Evolutionary conservation across 1,140 invertebrate genomes (phyloP).

Genomic region (Zaprionus nigranus): DNA sequence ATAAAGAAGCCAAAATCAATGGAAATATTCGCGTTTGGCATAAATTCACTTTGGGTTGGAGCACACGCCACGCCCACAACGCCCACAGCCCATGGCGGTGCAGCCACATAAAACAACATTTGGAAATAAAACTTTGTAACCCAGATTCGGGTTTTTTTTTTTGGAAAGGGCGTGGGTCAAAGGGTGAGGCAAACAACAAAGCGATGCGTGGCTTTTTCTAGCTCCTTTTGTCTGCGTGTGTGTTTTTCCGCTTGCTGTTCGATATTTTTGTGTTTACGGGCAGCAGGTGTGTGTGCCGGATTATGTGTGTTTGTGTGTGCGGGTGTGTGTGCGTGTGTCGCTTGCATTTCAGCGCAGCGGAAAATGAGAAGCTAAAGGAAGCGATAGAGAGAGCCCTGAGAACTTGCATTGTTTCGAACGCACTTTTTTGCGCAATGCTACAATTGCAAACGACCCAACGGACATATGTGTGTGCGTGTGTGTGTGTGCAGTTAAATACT

Average conservation of each 20-base stretch:
- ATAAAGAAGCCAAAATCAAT: constrained; percentile 79
- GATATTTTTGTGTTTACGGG: constrained; percentile 49
- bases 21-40: constrained; percentile 76
- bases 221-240: background rate
- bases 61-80: background rate
- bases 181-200: background rate
- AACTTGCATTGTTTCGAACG: constrained; percentile 58
- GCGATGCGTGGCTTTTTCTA: constrained; percentile 7
- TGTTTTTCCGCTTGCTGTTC: constrained; percentile 47
- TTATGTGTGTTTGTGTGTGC: constrained; percentile 8
- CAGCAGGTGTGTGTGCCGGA: constrained; percentile 50
- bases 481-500: constrained; percentile 51
- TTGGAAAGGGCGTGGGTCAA: background rate
- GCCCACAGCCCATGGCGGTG: background rate
- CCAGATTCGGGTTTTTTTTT: constrained; percentile 55
- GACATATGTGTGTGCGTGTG: constrained; percentile 6
- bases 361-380: constrained; percentile 62
- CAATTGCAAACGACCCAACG: constrained; percentile 46
- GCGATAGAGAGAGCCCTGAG: constrained; percentile 11
- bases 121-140: constrained; percentile 70
- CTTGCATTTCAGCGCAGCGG: constrained; percentile 60
- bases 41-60: constrained; percentile 63
- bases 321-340: constrained; percentile 26
- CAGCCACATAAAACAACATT: constrained; percentile 43
- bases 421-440: constrained; percentile 52